Evolutionary conservation across 2,797 vertebrate species (phyloP), one percentile per base, ranked within the genome.

Genomic region (Hydrophis major): DNA sequence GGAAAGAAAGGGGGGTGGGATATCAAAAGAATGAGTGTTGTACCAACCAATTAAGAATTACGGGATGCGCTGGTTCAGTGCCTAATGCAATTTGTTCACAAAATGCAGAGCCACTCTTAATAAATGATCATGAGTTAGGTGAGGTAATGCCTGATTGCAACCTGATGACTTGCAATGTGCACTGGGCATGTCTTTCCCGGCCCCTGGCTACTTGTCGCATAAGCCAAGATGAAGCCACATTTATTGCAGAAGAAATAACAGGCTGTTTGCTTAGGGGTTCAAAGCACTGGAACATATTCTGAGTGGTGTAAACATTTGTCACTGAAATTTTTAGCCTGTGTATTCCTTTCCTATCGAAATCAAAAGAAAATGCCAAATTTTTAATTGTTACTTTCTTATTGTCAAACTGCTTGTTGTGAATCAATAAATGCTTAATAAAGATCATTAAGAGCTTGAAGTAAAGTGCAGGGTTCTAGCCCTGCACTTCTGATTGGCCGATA

Each of bases 21-120:
- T 55, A 53, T 74, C 69, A 89, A 86, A 57, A 14, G 61, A 86
- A 47, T 78, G 86, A 50, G 59, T 89, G 60, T 88, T 42, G n/a
- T 89, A 89, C 69, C 88, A 92, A 78, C 88, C 74, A 89, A 53
- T 89, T 92, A 89, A 28, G 57, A 61, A 53, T 55, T 61, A 28
- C 14, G 47, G 88, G 55, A 86, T 86, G 57, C 5, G 37, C 86
- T 88, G 37, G 20, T 92, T 86, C 50, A 92, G n/a, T 86, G 63
- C 74, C 59, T 86, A 63, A 22, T n/a, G 28, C 57, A 59, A 47
- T 37, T 56, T 92, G 69, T 28, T 47, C 27, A 57, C 60, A 20
- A 60, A 57, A 57, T 27, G 13, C 56, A 60, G 50, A 89, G 28
- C 27, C 57, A 27, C 66, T 11, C 12, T 4, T 32, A 60, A 57